Evolutionary conservation across 2,888 invertebrate genomes (phyloP).

Genomic region (Pristionchus fissidentatus): DNA sequence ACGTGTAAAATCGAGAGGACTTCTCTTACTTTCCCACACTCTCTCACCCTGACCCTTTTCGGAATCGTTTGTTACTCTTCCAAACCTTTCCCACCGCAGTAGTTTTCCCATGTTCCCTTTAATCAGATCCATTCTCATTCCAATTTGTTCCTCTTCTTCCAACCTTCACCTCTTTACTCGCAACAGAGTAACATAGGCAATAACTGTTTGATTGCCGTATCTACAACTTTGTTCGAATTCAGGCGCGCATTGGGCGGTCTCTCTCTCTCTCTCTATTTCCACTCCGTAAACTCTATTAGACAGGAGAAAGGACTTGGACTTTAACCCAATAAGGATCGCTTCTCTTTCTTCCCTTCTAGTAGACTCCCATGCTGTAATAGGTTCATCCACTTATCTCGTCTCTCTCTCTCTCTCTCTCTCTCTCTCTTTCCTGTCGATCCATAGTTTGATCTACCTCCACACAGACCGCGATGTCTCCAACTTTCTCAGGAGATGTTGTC

Average conservation of each 20-base stretch:
- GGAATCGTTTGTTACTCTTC: too few species aligned
- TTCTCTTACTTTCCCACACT: neutral
- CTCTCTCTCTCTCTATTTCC: conserved; percentile 18
- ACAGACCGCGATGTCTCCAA: too few species aligned
- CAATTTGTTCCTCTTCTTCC: neutral
- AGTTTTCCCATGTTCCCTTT: neutral
- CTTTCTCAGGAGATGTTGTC: too few species aligned
- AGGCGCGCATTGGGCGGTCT: neutral
- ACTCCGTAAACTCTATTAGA: conserved; percentile 24
- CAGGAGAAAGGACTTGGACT: neutral
- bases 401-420: neutral
- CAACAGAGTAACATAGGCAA: conserved; percentile 12
- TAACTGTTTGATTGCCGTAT: conserved; percentile 4
- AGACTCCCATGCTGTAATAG: neutral
- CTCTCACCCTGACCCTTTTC: too few species aligned
- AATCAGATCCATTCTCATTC: neutral
- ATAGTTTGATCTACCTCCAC: neutral
- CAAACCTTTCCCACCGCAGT: too few species aligned
- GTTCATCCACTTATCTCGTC: conserved; percentile 1
- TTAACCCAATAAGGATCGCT: conserved; percentile 26
- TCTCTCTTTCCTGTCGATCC: neutral
- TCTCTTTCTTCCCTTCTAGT: neutral
- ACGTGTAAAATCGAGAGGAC: too few species aligned
- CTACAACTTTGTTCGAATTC: neutral
- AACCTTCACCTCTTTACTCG: conserved; percentile 9